Percentiles rank a stretch among this genome's conserved stretches.
These are phyloP conservation scores for Adineta ricciae DNA, from an alignment of 2,888 invertebrate genomes.

Conservation along the genomic window DNA sequence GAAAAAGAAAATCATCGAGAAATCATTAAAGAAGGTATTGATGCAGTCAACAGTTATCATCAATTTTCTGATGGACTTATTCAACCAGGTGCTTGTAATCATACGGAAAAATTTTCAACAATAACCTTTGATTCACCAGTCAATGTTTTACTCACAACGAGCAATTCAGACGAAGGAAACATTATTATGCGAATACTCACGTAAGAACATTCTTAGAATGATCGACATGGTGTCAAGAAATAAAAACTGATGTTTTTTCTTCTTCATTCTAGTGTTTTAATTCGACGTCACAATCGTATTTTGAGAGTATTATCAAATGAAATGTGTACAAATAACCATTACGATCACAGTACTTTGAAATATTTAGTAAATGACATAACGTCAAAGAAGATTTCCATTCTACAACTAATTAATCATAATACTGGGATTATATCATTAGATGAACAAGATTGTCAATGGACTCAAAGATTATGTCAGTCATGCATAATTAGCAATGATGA, in stretches of 20 bases:
- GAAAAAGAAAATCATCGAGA: neutral
- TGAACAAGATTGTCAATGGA: neutral
- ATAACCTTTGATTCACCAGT: neutral
- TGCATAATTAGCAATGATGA: neutral
- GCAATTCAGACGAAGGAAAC: neutral
- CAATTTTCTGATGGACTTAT: neutral
- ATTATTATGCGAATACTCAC: neutral
- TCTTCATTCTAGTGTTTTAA: neutral
- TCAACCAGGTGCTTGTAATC: neutral
- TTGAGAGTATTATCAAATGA: neutral
- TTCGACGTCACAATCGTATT: neutral
- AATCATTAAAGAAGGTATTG: neutral
- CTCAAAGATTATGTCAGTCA: neutral
- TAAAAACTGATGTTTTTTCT: neutral
- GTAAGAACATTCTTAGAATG: no score
- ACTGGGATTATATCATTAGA: neutral
- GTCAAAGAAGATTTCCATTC: neutral
- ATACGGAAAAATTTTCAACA: neutral
- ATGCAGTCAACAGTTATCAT: neutral
- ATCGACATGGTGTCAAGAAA: neutral
- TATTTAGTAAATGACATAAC: neutral
- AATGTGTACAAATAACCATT: neutral
- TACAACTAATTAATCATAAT: neutral
- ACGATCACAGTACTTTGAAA: neutral
- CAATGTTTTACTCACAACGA: neutral